Evolutionary conservation across 2,797 vertebrate genomes (phyloP).

Genomic region (Coccyzus lansbergi): DNA sequence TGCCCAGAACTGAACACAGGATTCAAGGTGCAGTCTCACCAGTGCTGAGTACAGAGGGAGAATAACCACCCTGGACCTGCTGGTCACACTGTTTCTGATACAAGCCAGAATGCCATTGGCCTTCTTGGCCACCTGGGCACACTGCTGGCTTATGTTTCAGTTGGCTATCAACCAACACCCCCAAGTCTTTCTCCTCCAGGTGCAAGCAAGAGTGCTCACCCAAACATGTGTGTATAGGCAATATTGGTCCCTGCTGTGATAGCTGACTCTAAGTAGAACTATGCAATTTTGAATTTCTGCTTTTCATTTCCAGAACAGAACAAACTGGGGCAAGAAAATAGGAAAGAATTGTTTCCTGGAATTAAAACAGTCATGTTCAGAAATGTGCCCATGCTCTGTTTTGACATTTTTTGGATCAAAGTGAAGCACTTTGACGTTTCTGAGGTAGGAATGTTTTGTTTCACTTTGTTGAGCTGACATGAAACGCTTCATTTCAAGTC

Average conservation of each 20-base stretch:
- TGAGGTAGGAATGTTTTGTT: slow-evolving; percentile 68
- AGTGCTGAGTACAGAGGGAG: too few species aligned
- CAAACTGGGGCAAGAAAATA: background rate
- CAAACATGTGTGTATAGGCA: fast-evolving
- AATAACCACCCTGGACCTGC: too few species aligned
- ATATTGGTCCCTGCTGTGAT: background rate
- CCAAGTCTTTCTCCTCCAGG: too few species aligned
- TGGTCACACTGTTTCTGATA: too few species aligned
- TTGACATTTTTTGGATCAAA: slow-evolving; percentile 63
- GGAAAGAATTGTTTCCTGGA: slow-evolving; percentile 57
- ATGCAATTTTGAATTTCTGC: slow-evolving; percentile 3
- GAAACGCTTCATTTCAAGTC: slow-evolving; percentile 40
- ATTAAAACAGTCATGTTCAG: slow-evolving; percentile 39
- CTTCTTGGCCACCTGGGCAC: too few species aligned
- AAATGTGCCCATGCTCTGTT: slow-evolving; percentile 9
- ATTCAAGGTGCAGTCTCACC: too few species aligned
- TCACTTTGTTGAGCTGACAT: slow-evolving; percentile 68
- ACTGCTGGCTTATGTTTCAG: too few species aligned
- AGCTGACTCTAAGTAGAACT: background rate
- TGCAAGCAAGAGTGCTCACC: fast-evolving
- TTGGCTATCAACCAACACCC: too few species aligned
- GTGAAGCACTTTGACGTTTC: slow-evolving; percentile 60
- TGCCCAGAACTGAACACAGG: too few species aligned
- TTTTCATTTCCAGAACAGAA: slow-evolving; percentile 30
- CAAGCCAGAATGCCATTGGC: too few species aligned